Percentiles rank a stretch among this genome's conserved stretches.
Conservation (phyloP, 2,113 vertebrate genomes). For the Halichoeres trimaculatus region DNA sequence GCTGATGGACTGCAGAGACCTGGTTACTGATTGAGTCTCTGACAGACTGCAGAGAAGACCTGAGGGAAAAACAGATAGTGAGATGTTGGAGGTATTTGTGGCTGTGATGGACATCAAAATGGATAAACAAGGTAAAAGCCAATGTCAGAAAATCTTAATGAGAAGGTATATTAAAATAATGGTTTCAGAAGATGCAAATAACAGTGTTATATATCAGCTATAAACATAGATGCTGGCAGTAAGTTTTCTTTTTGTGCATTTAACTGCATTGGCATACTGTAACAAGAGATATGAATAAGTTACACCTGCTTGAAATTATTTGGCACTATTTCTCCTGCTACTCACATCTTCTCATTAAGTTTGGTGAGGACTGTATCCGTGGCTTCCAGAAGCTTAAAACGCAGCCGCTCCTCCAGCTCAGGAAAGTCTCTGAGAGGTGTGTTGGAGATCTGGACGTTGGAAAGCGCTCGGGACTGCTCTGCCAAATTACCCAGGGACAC, state of each 20-base stretch:
- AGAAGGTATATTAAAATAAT: no score
- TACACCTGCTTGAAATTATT: background rate
- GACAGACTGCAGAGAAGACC: conserved; percentile 82
- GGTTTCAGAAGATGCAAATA: background rate
- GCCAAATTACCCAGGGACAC: conserved; percentile 86
- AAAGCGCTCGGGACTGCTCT: conserved; percentile 84
- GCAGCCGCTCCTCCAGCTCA: conserved; percentile 81
- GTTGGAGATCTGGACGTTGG: conserved; percentile 70
- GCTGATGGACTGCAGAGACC: conserved; percentile 73
- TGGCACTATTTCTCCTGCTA: background rate
- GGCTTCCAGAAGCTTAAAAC: conserved; percentile 83
- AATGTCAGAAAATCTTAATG: no score
- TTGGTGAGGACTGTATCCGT: conserved; percentile 81
- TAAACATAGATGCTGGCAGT: background rate
- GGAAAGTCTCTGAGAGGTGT: conserved; percentile 82
- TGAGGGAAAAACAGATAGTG: conserved; percentile 44
- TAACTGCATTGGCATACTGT: no score
- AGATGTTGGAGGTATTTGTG: background rate
- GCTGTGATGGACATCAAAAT: background rate
- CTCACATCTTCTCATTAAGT: conserved; percentile 86
- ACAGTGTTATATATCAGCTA: background rate
- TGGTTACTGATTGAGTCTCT: conserved; percentile 82
- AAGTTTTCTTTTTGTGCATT: no score
- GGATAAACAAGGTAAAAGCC: no score
- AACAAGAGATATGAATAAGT: background rate